These are phyloP conservation scores for Oophaga pumilio DNA, from an alignment of 2,113 vertebrate genomes.

Conservation along the genomic window DNA sequence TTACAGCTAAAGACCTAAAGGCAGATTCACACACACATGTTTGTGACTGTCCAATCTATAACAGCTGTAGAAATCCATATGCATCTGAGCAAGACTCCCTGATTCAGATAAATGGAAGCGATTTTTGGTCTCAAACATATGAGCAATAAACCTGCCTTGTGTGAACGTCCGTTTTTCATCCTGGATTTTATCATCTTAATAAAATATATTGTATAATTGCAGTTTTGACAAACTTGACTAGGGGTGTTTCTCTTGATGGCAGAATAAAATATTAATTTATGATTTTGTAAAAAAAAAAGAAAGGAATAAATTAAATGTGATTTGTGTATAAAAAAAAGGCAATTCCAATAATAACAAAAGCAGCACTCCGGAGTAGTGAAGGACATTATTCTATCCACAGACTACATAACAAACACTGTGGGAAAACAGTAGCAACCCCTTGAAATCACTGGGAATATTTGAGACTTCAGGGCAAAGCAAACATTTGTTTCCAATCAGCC, in stretches of 20 bases:
- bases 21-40: too few species aligned
- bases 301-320: conserved; percentile 12
- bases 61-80: too few species aligned
- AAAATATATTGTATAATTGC: neutral
- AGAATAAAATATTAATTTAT: neutral
- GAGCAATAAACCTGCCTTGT: too few species aligned
- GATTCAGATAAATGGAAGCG: too few species aligned
- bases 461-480: conserved; percentile 48
- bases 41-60: too few species aligned
- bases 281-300: neutral
- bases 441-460: conserved; percentile 44
- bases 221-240: neutral
- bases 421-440: conserved; percentile 50
- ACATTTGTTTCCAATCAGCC: conserved; percentile 51
- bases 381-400: conserved; percentile 40
- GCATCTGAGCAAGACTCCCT: neutral
- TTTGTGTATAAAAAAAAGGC: conserved; percentile 5
- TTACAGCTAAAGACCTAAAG: too few species aligned
- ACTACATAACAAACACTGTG: conserved; percentile 40
- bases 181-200: neutral
- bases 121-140: too few species aligned
- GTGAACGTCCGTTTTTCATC: too few species aligned
- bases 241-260: neutral
- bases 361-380: neutral
- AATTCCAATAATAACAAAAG: conserved; percentile 30